phyloP scores from a whole-genome alignment of 2,113 vertebrate species.

The Barnardius zonarius region DNA sequence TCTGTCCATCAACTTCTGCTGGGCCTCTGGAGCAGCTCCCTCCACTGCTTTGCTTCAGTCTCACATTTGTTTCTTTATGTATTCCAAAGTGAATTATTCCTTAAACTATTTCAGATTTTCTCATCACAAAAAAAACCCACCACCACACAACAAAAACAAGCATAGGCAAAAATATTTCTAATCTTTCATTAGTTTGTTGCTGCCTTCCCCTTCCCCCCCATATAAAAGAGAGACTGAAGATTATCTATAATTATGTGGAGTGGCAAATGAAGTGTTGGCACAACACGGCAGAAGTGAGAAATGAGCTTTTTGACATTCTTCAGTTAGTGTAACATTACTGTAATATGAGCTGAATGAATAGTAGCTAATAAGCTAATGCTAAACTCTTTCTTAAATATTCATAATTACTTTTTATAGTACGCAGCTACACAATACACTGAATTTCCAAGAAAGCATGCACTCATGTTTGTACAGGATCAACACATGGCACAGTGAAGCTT shows the following conservation, averaged over 20 bases:
- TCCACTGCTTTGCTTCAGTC: neutral
- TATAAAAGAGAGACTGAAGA: neutral
- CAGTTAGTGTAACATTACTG: neutral
- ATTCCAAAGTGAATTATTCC: neutral
- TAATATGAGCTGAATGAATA: neutral
- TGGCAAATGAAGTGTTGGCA: neutral
- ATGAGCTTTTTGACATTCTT: neutral
- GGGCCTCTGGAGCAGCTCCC: neutral
- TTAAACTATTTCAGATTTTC: neutral
- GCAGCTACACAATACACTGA: neutral
- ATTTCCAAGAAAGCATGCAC: neutral
- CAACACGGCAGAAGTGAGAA: neutral
- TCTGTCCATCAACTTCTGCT: neutral
- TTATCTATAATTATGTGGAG: neutral
- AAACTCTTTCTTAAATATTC: neutral
- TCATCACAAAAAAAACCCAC: neutral
- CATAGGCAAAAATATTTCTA: neutral
- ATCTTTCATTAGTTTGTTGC: neutral
- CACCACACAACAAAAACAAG: neutral
- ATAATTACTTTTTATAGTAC: neutral
- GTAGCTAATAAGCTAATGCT: neutral
- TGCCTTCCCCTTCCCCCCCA: neutral
- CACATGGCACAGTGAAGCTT: neutral
- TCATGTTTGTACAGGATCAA: neutral
- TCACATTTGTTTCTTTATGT: neutral